Percentiles rank a stretch among this genome's conserved stretches.
Evolutionary conservation across 2,113 vertebrate species (phyloP).

Genomic region (Cisticola juncidis): DNA sequence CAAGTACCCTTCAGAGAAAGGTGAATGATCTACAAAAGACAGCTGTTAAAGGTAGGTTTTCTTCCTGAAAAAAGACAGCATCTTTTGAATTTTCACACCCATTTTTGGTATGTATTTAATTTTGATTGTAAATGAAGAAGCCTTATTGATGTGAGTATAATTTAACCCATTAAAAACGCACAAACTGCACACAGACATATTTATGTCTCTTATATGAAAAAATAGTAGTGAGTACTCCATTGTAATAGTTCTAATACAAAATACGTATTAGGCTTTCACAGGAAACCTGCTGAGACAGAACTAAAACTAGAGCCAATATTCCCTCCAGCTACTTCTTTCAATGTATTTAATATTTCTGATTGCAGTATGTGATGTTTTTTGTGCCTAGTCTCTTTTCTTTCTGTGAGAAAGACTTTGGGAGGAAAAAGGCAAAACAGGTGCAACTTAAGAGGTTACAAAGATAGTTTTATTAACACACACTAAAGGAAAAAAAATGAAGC

Average conservation of each 20-base stretch:
- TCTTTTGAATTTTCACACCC: neutral
- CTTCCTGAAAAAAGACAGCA: neutral
- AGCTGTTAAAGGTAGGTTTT: neutral
- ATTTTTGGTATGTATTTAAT: neutral
- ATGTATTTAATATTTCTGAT: neutral
- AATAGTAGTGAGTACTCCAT: neutral
- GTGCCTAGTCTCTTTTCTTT: too few relatives aligned
- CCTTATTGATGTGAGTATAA: neutral
- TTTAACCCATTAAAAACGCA: neutral
- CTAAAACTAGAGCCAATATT: neutral
- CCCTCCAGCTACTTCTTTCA: neutral
- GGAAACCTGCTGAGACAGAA: neutral
- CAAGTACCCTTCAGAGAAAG: neutral
- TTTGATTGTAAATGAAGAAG: neutral
- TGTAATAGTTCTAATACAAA: neutral
- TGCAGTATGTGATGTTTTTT: neutral
- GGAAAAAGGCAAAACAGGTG: too few relatives aligned
- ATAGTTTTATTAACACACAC: too few relatives aligned
- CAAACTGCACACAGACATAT: neutral
- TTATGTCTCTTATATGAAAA: neutral
- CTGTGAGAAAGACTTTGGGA: too few relatives aligned
- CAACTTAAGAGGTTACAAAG: too few relatives aligned
- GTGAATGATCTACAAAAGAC: neutral
- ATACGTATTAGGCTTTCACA: neutral
- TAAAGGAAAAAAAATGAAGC: too few relatives aligned